phyloP scores from a whole-genome alignment of 1,140 invertebrate species.

The Heliothis virescens region DNA sequence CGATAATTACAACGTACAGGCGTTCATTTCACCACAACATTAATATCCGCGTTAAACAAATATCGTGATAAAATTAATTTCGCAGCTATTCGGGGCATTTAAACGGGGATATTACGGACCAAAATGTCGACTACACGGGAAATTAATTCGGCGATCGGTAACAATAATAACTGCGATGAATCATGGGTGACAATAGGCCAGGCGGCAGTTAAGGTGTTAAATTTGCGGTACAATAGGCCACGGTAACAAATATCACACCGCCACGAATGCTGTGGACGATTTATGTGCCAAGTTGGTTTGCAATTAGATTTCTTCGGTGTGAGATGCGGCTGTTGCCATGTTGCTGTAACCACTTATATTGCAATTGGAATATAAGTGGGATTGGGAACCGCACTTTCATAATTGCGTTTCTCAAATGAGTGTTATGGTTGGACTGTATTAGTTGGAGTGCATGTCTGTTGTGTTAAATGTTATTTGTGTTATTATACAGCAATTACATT shows the following conservation, averaged over 20 bases:
- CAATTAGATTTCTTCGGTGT: conserved; percentile 74
- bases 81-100: conserved; percentile 55
- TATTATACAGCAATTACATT: background rate
- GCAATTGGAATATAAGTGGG: conserved; percentile 2
- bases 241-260: conserved; percentile 52
- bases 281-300: conserved; percentile 77
- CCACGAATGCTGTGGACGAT: conserved; percentile 59
- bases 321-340: conserved; percentile 30
- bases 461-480: background rate
- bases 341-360: conserved; percentile 3
- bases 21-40: conserved; percentile 50
- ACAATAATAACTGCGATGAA: conserved; percentile 75
- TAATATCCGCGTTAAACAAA: conserved; percentile 53
- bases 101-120: conserved; percentile 53
- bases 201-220: conserved; percentile 71
- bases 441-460: background rate
- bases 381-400: background rate
- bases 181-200: conserved; percentile 68
- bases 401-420: background rate
- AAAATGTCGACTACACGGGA: conserved; percentile 56
- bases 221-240: conserved; percentile 66
- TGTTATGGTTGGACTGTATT: background rate
- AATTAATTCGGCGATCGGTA: conserved; percentile 77
- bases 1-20: conserved; percentile 24
- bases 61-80: conserved; percentile 58